Percentiles rank a stretch among this genome's conserved stretches.
phyloP scores from a whole-genome alignment of 2,797 vertebrate genomes.

The Muscicapa striata region DNA sequence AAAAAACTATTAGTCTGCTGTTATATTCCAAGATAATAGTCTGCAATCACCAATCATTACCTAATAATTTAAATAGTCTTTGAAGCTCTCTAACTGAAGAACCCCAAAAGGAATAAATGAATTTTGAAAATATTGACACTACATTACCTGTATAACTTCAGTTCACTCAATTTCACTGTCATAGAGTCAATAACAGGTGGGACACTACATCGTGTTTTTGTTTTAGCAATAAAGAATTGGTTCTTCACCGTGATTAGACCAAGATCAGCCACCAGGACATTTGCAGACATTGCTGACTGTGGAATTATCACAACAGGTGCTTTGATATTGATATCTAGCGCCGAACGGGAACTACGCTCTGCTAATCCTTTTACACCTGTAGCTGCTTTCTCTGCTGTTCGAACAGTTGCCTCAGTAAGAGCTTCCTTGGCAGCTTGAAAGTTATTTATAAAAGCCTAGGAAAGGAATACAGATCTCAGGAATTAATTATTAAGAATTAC shows the following conservation, averaged over 20 bases:
- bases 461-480: slow-evolving; percentile 9
- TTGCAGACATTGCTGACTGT: slow-evolving; percentile 88
- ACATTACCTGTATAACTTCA: slow-evolving; percentile 92
- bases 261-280: slow-evolving; percentile 94
- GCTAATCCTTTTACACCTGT: slow-evolving; percentile 93
- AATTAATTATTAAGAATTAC: not conserved
- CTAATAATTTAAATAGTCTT: not conserved
- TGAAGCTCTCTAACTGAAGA: not conserved
- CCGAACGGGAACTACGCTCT: slow-evolving; percentile 87
- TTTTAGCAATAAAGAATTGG: slow-evolving; percentile 83
- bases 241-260: slow-evolving; percentile 91
- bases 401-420: slow-evolving; percentile 92
- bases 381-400: slow-evolving; percentile 93
- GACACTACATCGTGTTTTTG: slow-evolving; percentile 75
- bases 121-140: not conserved
- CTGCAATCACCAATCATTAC: not conserved
- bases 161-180: slow-evolving; percentile 89
- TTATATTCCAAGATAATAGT: not conserved
- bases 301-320: slow-evolving; percentile 94
- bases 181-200: slow-evolving; percentile 94
- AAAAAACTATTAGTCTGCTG: not conserved
- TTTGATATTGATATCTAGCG: slow-evolving; percentile 90
- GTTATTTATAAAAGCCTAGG: slow-evolving; percentile 92
- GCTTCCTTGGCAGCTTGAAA: slow-evolving; percentile 95
- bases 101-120: not conserved